Evolutionary conservation across 2,888 invertebrate genomes (phyloP).

Genomic region (Cheilosia impressa): DNA sequence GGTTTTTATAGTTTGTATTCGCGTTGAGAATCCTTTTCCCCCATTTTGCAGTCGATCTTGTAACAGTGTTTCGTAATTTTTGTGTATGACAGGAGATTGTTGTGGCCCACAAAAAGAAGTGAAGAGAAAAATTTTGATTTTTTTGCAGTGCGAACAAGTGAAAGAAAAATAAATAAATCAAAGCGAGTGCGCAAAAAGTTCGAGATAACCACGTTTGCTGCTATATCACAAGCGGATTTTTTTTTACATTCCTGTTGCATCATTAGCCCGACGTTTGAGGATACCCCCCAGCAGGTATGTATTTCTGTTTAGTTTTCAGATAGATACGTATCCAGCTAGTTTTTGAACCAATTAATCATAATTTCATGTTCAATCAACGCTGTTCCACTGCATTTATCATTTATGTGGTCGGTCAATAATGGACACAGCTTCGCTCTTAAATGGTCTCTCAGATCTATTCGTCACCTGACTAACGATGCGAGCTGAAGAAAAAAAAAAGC

Average conservation of each 20-base stretch:
- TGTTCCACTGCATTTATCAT: slow-evolving; percentile 28
- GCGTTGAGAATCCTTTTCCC: slow-evolving; percentile 18
- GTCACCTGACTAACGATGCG: slow-evolving; percentile 38
- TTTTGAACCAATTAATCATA: slow-evolving; percentile 64
- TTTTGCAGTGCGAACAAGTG: slow-evolving; percentile 21
- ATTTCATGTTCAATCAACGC: slow-evolving; percentile 50
- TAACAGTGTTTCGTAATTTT: slow-evolving; percentile 56
- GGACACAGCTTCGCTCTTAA: slow-evolving; percentile 1
- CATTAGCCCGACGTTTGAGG: slow-evolving; percentile 53
- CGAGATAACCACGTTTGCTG: slow-evolving; percentile 29
- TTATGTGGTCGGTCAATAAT: background rate
- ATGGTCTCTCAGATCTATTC: background rate
- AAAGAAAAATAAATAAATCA: slow-evolving; percentile 15
- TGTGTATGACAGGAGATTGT: background rate
- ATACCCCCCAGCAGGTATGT: slow-evolving; percentile 61
- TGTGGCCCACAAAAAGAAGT: background rate
- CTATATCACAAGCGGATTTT: slow-evolving; percentile 53
- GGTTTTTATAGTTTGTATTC: background rate
- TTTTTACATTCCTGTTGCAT: slow-evolving; percentile 48
- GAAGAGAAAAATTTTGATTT: slow-evolving; percentile 18
- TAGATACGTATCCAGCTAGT: background rate
- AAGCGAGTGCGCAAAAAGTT: slow-evolving; percentile 39
- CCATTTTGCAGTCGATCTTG: slow-evolving; percentile 24
- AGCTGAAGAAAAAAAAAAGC: slow-evolving; percentile 16
- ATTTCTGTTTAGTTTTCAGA: slow-evolving; percentile 1